These are phyloP conservation scores for Taphrorychus bicolor DNA, from an alignment of 2,888 invertebrate species.

Conservation along the genomic window DNA sequence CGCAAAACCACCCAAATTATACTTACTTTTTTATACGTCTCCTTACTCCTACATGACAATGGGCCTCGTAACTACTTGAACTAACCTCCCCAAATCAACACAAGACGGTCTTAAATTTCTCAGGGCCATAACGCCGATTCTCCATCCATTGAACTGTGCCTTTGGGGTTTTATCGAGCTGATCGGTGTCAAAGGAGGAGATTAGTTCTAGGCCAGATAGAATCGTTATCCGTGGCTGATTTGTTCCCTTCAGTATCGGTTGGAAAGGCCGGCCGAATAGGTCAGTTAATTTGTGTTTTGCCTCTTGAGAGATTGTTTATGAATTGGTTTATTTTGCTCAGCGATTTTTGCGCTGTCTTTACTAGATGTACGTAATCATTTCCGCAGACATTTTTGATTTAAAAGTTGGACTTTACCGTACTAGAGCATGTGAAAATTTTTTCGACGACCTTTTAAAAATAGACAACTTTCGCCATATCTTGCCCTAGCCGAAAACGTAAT, in stretches of 20 bases:
- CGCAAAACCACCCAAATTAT: background rate
- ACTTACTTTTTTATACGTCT: background rate
- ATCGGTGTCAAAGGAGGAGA: constrained; percentile 1
- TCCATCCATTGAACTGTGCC: background rate
- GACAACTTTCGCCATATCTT: too few relatives aligned
- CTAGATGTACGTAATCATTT: too few relatives aligned
- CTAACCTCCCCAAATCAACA: background rate
- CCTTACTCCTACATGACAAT: background rate
- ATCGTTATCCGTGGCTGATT: constrained; percentile 3
- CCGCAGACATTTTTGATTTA: too few relatives aligned
- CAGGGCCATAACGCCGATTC: background rate
- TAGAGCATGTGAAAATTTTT: too few relatives aligned
- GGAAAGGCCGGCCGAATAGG: background rate
- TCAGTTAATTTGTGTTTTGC: background rate
- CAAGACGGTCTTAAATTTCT: background rate
- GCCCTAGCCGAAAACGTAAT: too few relatives aligned
- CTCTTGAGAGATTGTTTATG: too few relatives aligned
- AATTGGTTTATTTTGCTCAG: too few relatives aligned
- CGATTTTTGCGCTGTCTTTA: too few relatives aligned
- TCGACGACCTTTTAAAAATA: too few relatives aligned
- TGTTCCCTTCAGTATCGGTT: background rate
- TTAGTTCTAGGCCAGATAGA: background rate
- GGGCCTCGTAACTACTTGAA: background rate
- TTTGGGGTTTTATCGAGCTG: background rate
- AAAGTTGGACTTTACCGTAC: too few relatives aligned